Conservation (phyloP, 1,140 invertebrate genomes). For the Megalopta genalis region DNA sequence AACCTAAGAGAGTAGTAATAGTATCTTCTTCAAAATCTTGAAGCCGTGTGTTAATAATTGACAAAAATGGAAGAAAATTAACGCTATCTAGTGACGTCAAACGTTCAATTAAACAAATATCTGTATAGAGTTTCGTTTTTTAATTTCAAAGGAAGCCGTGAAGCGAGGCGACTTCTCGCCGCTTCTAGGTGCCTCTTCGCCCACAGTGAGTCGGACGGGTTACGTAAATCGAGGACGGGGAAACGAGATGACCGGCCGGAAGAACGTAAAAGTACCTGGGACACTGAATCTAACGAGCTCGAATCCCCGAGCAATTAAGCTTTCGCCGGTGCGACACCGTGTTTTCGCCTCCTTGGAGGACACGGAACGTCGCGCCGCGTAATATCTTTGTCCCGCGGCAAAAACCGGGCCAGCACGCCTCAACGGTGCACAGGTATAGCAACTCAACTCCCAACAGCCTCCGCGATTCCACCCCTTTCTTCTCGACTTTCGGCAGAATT, state of each 20-base stretch:
- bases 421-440: neutral
- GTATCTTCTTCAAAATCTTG: too few relatives aligned
- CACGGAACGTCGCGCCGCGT: slow-evolving; percentile 7
- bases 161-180: too few relatives aligned
- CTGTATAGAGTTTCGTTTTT: too few relatives aligned
- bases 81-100: too few relatives aligned
- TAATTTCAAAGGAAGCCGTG: too few relatives aligned
- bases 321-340: neutral
- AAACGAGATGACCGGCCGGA: slow-evolving; percentile 39
- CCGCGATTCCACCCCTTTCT: neutral
- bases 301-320: slow-evolving; percentile 76
- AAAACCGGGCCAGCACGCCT: neutral
- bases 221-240: slow-evolving; percentile 17
- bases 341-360: slow-evolving; percentile 9
- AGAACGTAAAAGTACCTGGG: slow-evolving; percentile 64
- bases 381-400: neutral
- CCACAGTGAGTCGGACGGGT: too few relatives aligned
- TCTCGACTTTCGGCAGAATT: too few relatives aligned
- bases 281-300: slow-evolving; percentile 70
- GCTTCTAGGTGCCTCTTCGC: too few relatives aligned
- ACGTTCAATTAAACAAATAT: too few relatives aligned
- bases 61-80: too few relatives aligned
- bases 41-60: too few relatives aligned
- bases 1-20: too few relatives aligned
- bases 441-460: neutral